These are phyloP conservation scores for Megalops cyprinoides DNA, from an alignment of 2,797 vertebrate genomes.

Conservation along the genomic window DNA sequence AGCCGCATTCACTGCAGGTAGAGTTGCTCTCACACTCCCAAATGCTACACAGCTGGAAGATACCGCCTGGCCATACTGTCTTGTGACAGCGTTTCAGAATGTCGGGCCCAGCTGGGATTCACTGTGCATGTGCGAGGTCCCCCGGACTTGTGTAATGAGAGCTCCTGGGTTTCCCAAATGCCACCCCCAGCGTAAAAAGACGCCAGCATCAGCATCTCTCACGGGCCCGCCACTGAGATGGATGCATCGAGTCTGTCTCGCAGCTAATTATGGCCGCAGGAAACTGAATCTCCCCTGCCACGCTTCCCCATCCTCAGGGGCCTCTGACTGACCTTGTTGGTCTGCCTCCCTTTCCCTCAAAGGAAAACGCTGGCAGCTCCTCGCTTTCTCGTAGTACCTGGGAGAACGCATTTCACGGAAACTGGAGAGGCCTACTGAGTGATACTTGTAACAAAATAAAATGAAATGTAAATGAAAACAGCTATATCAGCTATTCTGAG, in stretches of 20 bases:
- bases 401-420: slow-evolving; percentile 5
- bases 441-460: not conserved
- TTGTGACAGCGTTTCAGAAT: slow-evolving; percentile 35
- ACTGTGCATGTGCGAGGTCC: not conserved
- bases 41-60: too few species aligned
- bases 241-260: too few species aligned
- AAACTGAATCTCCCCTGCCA: not conserved
- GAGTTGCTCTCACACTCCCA: too few species aligned
- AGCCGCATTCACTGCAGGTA: too few species aligned
- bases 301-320: too few species aligned
- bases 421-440: not conserved
- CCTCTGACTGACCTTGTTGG: too few species aligned
- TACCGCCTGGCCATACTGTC: slow-evolving; percentile 56
- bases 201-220: too few species aligned
- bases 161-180: too few species aligned
- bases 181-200: too few species aligned
- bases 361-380: not conserved
- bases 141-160: slow-evolving; percentile 2
- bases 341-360: too few species aligned
- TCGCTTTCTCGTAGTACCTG: not conserved
- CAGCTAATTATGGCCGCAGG: slow-evolving; percentile 10
- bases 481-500: not conserved
- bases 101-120: not conserved
- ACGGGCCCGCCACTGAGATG: too few species aligned
- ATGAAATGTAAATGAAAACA: not conserved